Evolutionary conservation across 2,113 vertebrate species (phyloP).

Genomic region (Dasypus novemcinctus): DNA sequence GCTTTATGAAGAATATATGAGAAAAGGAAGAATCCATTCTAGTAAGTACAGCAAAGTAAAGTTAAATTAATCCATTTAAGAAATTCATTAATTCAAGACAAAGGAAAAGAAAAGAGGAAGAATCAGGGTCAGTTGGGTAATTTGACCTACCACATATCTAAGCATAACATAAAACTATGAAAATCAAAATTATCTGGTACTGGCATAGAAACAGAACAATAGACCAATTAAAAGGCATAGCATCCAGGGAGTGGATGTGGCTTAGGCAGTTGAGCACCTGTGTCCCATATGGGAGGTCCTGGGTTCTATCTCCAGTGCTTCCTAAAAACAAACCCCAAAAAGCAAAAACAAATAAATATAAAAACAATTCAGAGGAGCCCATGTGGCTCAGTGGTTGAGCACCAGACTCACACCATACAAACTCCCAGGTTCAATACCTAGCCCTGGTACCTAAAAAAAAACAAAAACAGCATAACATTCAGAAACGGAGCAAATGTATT

Average conservation of each 20-base stretch:
- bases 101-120: background rate
- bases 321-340: too few relatives aligned
- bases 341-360: too few relatives aligned
- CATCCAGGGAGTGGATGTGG: background rate
- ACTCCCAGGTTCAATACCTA: too few relatives aligned
- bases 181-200: background rate
- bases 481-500: slow-evolving; percentile 13
- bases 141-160: slow-evolving; percentile 34
- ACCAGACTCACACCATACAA: too few relatives aligned
- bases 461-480: background rate
- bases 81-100: background rate
- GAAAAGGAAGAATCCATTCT: background rate
- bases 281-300: too few relatives aligned
- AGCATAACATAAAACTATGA: background rate
- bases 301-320: too few relatives aligned
- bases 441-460: too few relatives aligned
- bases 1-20: background rate
- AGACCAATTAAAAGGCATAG: background rate
- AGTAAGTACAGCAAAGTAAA: slow-evolving; percentile 20
- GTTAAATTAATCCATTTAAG: slow-evolving; percentile 18
- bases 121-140: background rate
- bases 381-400: too few relatives aligned
- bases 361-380: too few relatives aligned
- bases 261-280: too few relatives aligned
- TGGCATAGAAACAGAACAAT: slow-evolving; percentile 27